phyloP scores from a whole-genome alignment of 2,113 vertebrate genomes.

The Ctenodactylus gundi region DNA sequence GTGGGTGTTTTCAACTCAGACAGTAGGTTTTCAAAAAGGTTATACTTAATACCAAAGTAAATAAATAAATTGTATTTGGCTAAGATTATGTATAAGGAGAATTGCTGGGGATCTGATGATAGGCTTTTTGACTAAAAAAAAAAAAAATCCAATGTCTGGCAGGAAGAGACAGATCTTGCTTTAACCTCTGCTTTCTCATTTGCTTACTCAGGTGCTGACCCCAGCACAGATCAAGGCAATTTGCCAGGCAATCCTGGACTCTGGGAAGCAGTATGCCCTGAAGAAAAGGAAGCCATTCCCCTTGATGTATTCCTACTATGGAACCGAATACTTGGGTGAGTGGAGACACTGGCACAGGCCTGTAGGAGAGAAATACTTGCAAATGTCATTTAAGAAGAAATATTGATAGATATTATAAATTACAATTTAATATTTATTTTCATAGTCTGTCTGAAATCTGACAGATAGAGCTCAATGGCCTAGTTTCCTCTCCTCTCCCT shows the following conservation, averaged over 20 bases:
- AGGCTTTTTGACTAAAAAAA: neutral
- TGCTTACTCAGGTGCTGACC: constrained; percentile 87
- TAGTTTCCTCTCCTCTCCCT: neutral
- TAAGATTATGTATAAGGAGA: constrained; percentile 39
- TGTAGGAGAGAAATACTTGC: neutral
- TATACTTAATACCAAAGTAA: constrained; percentile 45
- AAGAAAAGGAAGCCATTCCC: constrained; percentile 92
- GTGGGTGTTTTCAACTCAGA: constrained; percentile 3
- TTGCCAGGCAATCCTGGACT: constrained; percentile 92
- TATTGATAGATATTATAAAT: neutral
- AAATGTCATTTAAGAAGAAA: constrained; percentile 28
- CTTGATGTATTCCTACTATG: constrained; percentile 94
- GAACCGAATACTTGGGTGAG: constrained; percentile 93
- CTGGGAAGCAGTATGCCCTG: constrained; percentile 91
- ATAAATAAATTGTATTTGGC: neutral
- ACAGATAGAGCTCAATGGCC: neutral
- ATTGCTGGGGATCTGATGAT: constrained; percentile 29
- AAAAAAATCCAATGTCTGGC: neutral
- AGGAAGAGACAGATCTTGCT: constrained; percentile 11
- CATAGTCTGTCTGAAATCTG: neutral
- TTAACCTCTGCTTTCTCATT: constrained; percentile 71
- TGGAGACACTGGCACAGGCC: neutral
- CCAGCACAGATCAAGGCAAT: constrained; percentile 91
- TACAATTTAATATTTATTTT: constrained; percentile 30
- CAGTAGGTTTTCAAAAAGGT: constrained; percentile 42